Evolutionary conservation across 1,140 invertebrate species (phyloP).

Genomic region (Diabrotica undecimpunctata): DNA sequence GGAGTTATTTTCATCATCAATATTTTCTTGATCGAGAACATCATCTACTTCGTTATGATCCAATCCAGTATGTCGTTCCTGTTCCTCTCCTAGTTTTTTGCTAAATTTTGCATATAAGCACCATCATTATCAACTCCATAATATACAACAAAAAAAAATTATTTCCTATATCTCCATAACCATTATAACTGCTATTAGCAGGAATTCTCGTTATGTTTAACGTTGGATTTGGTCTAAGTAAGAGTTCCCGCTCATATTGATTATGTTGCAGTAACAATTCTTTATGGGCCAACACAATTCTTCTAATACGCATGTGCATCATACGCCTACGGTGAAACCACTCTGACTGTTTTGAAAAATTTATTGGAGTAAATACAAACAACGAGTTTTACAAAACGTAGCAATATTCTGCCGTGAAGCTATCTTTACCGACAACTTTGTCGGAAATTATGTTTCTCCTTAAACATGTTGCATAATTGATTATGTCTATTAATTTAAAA

Average conservation of each 20-base stretch:
- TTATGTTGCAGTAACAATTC: slow-evolving; percentile 36
- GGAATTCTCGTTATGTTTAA: slow-evolving; percentile 21
- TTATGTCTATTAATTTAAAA: slow-evolving; percentile 38
- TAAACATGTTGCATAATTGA: slow-evolving; percentile 33
- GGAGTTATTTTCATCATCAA: slow-evolving; percentile 26
- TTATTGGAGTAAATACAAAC: slow-evolving; percentile 33
- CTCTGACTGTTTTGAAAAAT: slow-evolving; percentile 26
- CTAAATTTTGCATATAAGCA: slow-evolving; percentile 6
- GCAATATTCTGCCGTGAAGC: slow-evolving; percentile 28
- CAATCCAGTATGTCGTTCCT: background rate
- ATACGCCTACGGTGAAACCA: slow-evolving; percentile 31
- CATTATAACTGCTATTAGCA: slow-evolving; percentile 36
- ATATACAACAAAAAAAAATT: slow-evolving; percentile 39
- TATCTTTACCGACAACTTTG: slow-evolving; percentile 19
- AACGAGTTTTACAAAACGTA: slow-evolving; percentile 37
- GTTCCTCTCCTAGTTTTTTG: slow-evolving; percentile 8
- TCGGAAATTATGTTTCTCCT: slow-evolving; percentile 25
- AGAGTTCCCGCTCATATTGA: slow-evolving; percentile 33
- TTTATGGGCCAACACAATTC: slow-evolving; percentile 37
- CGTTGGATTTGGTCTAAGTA: slow-evolving; percentile 24
- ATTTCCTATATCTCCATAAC: slow-evolving; percentile 36
- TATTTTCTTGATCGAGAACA: slow-evolving; percentile 9
- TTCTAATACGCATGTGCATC: slow-evolving; percentile 40
- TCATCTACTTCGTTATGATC: slow-evolving; percentile 26
- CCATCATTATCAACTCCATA: slow-evolving; percentile 40